A percentile compares a stretch with the other conserved stretches of the same genome.
Evolutionary conservation across 2,113 vertebrate genomes (phyloP).

Genomic region (Trogon melanurus): DNA sequence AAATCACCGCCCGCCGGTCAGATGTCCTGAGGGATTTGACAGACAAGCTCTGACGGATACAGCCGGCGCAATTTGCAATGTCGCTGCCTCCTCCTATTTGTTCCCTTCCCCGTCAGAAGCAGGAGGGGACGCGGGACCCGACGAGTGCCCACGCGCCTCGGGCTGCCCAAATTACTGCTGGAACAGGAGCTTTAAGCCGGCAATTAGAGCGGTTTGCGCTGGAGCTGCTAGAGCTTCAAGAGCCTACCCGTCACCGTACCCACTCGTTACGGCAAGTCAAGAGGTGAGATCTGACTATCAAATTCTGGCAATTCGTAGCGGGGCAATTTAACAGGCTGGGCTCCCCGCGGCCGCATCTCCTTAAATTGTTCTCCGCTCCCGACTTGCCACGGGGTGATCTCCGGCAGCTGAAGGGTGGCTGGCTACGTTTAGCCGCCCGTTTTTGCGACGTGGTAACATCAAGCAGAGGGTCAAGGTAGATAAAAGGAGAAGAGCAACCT

Average conservation of each 20-base stretch:
- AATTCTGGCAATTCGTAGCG: background rate
- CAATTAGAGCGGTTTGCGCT: background rate
- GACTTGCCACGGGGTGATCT: background rate
- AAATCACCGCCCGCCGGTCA: background rate
- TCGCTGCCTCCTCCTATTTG: background rate
- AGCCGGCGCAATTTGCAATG: background rate
- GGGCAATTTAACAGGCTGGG: background rate
- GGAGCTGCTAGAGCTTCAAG: background rate
- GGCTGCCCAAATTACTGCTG: background rate
- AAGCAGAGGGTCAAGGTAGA: background rate
- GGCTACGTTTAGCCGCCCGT: background rate
- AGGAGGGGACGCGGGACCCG: background rate
- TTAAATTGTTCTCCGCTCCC: accelerated
- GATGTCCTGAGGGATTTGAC: background rate
- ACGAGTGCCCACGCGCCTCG: background rate
- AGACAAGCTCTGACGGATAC: background rate
- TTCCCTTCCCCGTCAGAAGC: background rate
- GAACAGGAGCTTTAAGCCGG: background rate
- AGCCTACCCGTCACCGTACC: background rate
- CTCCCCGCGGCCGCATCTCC: background rate
- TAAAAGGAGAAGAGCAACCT: background rate
- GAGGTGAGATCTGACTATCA: background rate
- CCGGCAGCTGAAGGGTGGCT: background rate
- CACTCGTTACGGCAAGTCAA: background rate
- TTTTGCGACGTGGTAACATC: background rate